Base-by-base conservation (phyloP, 2,888 invertebrate genomes). In the Pachymerium ferrugineum region DNA sequence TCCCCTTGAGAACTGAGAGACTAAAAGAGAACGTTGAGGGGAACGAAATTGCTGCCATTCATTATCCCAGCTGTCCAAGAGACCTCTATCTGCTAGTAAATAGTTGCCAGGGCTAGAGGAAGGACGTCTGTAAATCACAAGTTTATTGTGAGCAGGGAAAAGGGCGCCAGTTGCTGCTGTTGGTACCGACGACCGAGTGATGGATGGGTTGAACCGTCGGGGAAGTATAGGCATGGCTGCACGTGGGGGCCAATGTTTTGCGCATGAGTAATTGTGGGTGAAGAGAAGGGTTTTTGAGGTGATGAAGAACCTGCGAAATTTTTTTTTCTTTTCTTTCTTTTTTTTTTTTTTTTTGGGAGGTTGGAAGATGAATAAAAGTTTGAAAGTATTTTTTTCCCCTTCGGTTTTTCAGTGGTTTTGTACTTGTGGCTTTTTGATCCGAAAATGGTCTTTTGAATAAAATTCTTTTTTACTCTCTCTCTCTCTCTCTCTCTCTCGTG, bases 111-210 rank as follows among this genome's bases (percentile, higher is more conserved):
- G 54, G 54, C 54, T 54, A 25, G 54, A 54, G 54, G 54, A 54
- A 54, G 54, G 54, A 54, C 54, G 54, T 54, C 25, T 54, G 54
- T 54, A 54, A 54, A 54, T 54, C 54, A 54, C 54, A 25, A 54
- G 54, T 54, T n/a, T 54, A 54, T 54, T 54, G 54, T 54, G 54
- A 19, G 54, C n/a, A 54, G 54, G 54, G 54, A 54, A 54, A 54
- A 54, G 54, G 54, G 54, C 54, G 54, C 54, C 54, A 54, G 54
- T 54, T 54, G 54, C 54, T 54, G 54, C 54, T 54, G 54, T 54
- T 54, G 54, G 25, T 54, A 54, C 54, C 54, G 54, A 54, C 54
- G 22, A 22, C 25, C 54, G 54, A 54, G 54, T 54, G 54, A 54
- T 54, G 54, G 54, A 54, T 54, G 54, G 54, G 54, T 54, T 54